Evolutionary conservation across 2,113 vertebrate genomes (phyloP), one percentile per base, ranked within the genome.

Genomic region (Aramus guarauna): DNA sequence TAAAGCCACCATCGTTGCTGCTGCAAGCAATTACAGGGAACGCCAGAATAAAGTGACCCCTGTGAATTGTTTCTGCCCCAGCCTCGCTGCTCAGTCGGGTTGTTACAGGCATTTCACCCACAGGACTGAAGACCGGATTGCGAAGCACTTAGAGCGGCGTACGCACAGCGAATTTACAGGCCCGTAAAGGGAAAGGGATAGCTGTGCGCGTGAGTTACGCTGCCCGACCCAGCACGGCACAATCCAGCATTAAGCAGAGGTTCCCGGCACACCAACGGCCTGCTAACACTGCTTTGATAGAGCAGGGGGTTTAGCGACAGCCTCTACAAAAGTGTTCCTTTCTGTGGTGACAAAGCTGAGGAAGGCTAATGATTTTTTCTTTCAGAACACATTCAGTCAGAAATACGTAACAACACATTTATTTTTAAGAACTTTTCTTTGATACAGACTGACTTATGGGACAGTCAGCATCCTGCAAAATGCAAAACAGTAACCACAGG

Each of bases 71-170:
- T n/a, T 34, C 85, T 58, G 34, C 22, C 60, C 48, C 41, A 48
- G 14, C 34, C 52, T 13, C 2, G 2, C 24, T 9, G 21, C 32
- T n/a, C 34, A 2, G 13, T 4, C 0, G 1, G 27, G 32, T 60
- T 59, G 41, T 15, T 29, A 32, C 36, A 73, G 24, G 53, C 15
- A 29, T 73, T 56, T 26, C 32, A 9, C 8, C 21, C 15, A 36
- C 22, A 34, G 62, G 63, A 10, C n/a, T 12, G 13, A 53, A 45
- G 32, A 60, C 29, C 3, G 32, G 62, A 52, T 30, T 37, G 27
- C 1, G 1, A 69, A 73, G n/a, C 21, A 7, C 37, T 63, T 21
- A 30, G 62, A 53, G 9, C 29, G 66, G 36, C 7, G 0, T 4
- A 17, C 6, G 27, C 16, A n/a, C 68, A 60, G 15, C 32, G 2